Evolutionary conservation across 1,140 invertebrate species (phyloP).

Genomic region (Danaus melanippus): DNA sequence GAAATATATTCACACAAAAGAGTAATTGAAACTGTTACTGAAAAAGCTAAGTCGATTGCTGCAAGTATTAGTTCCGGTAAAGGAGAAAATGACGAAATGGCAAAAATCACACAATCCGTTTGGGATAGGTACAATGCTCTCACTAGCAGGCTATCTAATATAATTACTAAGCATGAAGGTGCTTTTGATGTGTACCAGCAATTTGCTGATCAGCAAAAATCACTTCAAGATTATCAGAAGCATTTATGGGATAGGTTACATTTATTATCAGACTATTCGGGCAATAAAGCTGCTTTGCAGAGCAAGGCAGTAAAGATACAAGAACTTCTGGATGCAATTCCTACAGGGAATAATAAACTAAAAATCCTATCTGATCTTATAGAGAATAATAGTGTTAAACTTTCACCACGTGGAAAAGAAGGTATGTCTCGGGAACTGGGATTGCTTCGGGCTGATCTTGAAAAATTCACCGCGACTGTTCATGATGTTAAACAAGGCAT

Average conservation of each 20-base stretch:
- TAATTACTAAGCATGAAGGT: slow-evolving; percentile 78
- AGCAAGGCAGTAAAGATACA: slow-evolving; percentile 81
- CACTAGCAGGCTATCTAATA: slow-evolving; percentile 52
- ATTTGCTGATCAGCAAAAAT: slow-evolving; percentile 88
- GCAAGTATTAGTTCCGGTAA: slow-evolving; percentile 74
- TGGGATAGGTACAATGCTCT: slow-evolving; percentile 85
- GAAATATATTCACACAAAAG: slow-evolving; percentile 93
- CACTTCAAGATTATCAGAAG: slow-evolving; percentile 89
- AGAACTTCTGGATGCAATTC: slow-evolving; percentile 83
- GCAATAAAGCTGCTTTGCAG: slow-evolving; percentile 84
- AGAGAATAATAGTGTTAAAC: slow-evolving; percentile 74
- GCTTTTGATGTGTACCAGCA: slow-evolving; percentile 85
- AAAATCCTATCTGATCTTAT: slow-evolving; percentile 80
- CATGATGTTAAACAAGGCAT: slow-evolving; percentile 84
- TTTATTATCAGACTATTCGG: slow-evolving; percentile 84
- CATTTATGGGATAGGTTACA: slow-evolving; percentile 88
- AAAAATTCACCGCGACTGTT: slow-evolving; percentile 84
- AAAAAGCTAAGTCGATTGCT: slow-evolving; percentile 83
- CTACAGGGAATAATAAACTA: slow-evolving; percentile 81
- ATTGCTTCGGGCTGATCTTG: slow-evolving; percentile 83
- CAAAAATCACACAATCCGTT: slow-evolving; percentile 78
- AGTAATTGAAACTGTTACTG: slow-evolving; percentile 89
- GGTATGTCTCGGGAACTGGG: slow-evolving; percentile 84
- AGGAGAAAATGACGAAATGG: slow-evolving; percentile 75
- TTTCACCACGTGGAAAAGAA: slow-evolving; percentile 84